Base-by-base conservation (phyloP, 1,140 invertebrate species). In the Monomorium pharaonis region DNA sequence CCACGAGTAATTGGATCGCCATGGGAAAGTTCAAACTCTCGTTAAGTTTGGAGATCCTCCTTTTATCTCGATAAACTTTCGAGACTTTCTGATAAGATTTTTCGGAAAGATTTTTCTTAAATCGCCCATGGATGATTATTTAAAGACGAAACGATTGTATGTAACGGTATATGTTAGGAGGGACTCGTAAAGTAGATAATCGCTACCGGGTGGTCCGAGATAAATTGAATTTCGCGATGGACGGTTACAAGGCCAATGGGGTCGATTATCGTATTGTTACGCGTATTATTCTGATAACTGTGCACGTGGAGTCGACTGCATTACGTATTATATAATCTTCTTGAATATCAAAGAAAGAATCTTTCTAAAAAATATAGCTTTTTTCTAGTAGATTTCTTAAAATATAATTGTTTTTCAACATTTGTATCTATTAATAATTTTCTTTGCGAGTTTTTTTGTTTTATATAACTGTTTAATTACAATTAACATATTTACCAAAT, bases 1-100 rank as follows among this genome's bases (percentile, higher is more conserved):
- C 80, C 54, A n/a, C 72, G 6, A 18, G 89, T 90, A 90, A 90
- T 84, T 78, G 84, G 74, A 90, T 90, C 77, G 74, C 49, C 86
- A 72, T 90, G 89, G 74, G 89, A 90, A 88, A 85, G 76, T 88
- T 84, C 56, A n/a, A 37, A 60, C 47, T 63, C 9, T 70, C 51
- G n/a, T n/a, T 37, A 24, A 33, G 54, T 78, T 69, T 44, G 24
- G n/a, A 10, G 12, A 74, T 74, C 3, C 33, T n/a, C 60, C 30
- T 14, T n/a, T 65, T 47, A 56, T 60, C 14, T 62, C n/a, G 47
- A 27, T 51, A 51, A 49, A 60, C 37, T 33, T 37, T 18, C 5
- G 7, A 56, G 0, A 44, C 6, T 30, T 30, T 30, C 21, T n/a
- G n/a, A n/a, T n/a, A n/a, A n/a, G 1, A 63, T 63, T 14, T 4